These are phyloP conservation scores for Synergus umbraculus DNA, from an alignment of 2,888 invertebrate genomes.

Conservation along the genomic window DNA sequence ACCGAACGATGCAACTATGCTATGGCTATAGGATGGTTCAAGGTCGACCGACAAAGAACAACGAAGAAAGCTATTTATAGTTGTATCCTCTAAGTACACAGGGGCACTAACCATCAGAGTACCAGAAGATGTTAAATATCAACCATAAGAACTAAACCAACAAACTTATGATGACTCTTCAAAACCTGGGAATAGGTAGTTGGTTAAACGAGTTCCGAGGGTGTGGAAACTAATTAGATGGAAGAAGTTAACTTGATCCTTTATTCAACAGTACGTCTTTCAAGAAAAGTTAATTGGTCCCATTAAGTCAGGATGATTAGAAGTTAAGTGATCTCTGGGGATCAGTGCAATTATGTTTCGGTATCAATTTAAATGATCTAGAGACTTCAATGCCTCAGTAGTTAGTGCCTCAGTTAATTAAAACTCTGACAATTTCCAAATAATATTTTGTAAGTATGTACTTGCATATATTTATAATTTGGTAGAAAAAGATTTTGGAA, in stretches of 20 bases:
- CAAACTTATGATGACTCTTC: background rate
- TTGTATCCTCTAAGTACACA: slow-evolving; percentile 26
- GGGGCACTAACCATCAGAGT: slow-evolving; percentile 8
- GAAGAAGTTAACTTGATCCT: background rate
- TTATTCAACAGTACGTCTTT: slow-evolving; percentile 19
- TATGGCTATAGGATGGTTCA: slow-evolving; percentile 66
- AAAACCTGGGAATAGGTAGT: background rate
- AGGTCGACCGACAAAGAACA: slow-evolving; percentile 66
- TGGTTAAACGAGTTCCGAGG: background rate
- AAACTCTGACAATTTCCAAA: too few species aligned
- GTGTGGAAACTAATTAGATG: background rate
- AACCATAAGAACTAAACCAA: background rate
- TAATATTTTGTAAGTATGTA: too few species aligned
- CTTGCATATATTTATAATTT: too few species aligned
- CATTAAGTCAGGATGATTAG: slow-evolving; percentile 10
- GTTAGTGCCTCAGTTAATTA: background rate
- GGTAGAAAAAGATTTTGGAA: background rate
- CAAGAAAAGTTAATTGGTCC: slow-evolving; percentile 25
- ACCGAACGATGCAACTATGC: slow-evolving; percentile 46
- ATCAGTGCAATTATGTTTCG: slow-evolving; percentile 27
- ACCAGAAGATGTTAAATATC: slow-evolving; percentile 10
- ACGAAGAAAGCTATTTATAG: slow-evolving; percentile 61
- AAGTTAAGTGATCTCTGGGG: slow-evolving; percentile 20
- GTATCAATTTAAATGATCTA: background rate
- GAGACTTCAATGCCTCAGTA: slow-evolving; percentile 7